These are phyloP conservation scores for Autographa pulchrina DNA, from an alignment of 2,888 invertebrate genomes.

Conservation along the genomic window DNA sequence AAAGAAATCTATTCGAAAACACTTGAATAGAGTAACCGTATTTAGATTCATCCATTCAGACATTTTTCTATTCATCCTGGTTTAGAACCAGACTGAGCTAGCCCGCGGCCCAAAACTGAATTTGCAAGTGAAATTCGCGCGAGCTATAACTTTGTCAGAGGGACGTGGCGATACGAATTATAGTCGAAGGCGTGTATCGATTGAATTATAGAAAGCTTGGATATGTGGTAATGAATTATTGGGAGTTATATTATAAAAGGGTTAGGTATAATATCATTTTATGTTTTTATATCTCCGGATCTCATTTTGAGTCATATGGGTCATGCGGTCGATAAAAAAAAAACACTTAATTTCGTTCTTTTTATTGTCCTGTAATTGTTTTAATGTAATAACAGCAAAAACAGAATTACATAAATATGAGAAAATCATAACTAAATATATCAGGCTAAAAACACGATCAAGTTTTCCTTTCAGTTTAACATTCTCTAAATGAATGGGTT, in stretches of 20 bases:
- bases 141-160: conserved; percentile 54
- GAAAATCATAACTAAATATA: too few species aligned
- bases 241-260: not conserved
- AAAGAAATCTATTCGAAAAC: not conserved
- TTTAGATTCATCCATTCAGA: conserved; percentile 20
- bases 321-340: too few species aligned
- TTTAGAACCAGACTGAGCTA: conserved; percentile 17
- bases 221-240: conserved; percentile 26
- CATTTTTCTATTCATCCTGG: conserved; percentile 29
- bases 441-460: too few species aligned
- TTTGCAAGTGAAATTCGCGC: conserved; percentile 62
- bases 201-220: conserved; percentile 29
- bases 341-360: too few species aligned
- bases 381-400: too few species aligned
- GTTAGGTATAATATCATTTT: too few species aligned
- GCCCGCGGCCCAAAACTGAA: conserved; percentile 55
- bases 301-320: too few species aligned
- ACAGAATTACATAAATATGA: too few species aligned
- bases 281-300: too few species aligned
- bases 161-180: conserved; percentile 19
- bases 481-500: too few species aligned
- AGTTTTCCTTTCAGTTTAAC: too few species aligned
- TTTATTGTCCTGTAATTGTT: too few species aligned
- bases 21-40: conserved; percentile 31
- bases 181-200: conserved; percentile 31